Evolutionary conservation across 2,888 invertebrate genomes (phyloP), one percentile per base, ranked within the genome.

Genomic region (Toxonevra muliebris): DNA sequence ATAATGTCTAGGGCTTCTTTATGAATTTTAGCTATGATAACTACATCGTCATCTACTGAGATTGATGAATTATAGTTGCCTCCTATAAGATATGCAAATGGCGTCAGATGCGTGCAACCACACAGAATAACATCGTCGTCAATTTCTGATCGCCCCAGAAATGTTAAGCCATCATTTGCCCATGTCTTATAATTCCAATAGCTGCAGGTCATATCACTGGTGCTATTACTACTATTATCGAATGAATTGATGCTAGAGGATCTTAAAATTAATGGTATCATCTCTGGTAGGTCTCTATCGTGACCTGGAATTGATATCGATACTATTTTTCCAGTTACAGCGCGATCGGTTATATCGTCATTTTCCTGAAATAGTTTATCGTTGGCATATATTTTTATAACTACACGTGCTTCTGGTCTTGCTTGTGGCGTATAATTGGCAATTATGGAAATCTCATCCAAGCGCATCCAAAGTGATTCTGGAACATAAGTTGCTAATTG

Each of bases 171-270:
- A 61, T 87, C 84, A 0, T 82, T 85, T 2, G 87, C 87, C 91
- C 91, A 91, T 40, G 83, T 58, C 87, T 88, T 59, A 82, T 88
- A 89, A 75, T 89, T 87, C 90, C 90, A 90, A 77, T 86, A 89
- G 2, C 87, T 87, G 75, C 90, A 90, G 66, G 79, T 77, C 20
- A 78, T 79, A n/a, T 61, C 62, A 30, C 30, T 7, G 20, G 69
- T 70, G 2, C 64, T 61, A 61, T 73, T 71, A 0, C 19, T 12
- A 41, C 10, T n/a, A 0, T 20, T 17, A 40, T 67, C 50, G 10
- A 13, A 17, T 8, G 58, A 17, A 2, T 5, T 60, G n/a, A 42
- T 13, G 7, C 3, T 42, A 12, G 55, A 57, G 40, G 58, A 59
- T 3, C 74, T 72, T 48, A 82, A 65, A 3, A 89, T 75, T 13